Evolutionary conservation across 2,113 vertebrate genomes (phyloP).

Genomic region (Choloepus hoffmanni): DNA sequence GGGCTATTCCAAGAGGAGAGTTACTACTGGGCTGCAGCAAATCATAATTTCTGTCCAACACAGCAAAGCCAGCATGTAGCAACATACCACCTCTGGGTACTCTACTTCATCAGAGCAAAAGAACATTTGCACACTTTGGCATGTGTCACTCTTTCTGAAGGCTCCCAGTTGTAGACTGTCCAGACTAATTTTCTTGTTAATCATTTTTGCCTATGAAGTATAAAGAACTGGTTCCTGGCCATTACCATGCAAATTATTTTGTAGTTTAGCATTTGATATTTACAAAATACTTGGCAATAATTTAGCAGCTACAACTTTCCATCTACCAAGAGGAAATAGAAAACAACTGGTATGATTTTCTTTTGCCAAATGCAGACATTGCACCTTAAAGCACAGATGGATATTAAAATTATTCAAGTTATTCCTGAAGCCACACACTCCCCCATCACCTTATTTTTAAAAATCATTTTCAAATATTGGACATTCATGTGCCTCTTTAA

Average conservation of each 20-base stretch:
- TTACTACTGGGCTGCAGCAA: neutral
- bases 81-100: neutral
- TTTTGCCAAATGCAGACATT: conserved; percentile 40
- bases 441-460: neutral
- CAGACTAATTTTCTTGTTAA: conserved; percentile 1
- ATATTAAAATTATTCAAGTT: conserved; percentile 43
- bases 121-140: neutral
- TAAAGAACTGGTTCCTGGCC: conserved; percentile 20
- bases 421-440: neutral
- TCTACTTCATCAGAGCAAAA: neutral
- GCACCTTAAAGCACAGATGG: neutral
- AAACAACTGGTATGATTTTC: neutral
- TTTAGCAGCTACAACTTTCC: neutral
- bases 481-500: neutral
- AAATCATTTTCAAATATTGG: conserved; percentile 38
- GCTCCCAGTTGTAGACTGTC: neutral
- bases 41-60: neutral
- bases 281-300: conserved; percentile 43
- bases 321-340: neutral
- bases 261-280: conserved; percentile 21
- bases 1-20: neutral
- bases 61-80: neutral
- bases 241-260: conserved; percentile 13
- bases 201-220: neutral
- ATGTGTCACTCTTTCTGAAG: neutral